Evolutionary conservation across 2,113 vertebrate species (phyloP).

Genomic region (Calidris pygmaea): DNA sequence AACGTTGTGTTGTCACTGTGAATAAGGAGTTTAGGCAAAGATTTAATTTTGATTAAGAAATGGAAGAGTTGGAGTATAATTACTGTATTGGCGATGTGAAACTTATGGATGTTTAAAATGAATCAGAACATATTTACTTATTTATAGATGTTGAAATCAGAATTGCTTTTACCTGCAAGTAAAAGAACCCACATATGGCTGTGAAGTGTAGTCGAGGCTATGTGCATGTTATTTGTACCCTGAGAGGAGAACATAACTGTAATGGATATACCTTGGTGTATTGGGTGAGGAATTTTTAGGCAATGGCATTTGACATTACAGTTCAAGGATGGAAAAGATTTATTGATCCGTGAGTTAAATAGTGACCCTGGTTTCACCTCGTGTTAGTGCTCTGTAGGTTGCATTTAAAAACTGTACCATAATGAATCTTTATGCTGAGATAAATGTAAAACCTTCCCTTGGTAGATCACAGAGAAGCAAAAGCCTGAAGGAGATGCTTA

Average conservation of each 20-base stretch:
- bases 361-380: conserved; percentile 39
- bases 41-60: conserved; percentile 39
- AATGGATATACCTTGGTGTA: not conserved
- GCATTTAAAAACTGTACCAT: not conserved
- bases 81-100: not conserved
- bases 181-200: not conserved
- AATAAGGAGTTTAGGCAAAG: conserved; percentile 12
- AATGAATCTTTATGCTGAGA: not conserved
- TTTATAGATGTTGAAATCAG: not conserved
- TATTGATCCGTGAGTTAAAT: conserved; percentile 55
- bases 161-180: not conserved
- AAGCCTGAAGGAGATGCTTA: not conserved
- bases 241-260: not conserved
- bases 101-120: not conserved
- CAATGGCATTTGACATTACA: conserved; percentile 34
- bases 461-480: not conserved
- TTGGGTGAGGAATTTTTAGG: not conserved
- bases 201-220: not conserved
- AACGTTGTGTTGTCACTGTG: conserved; percentile 10
- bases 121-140: conserved; percentile 1
- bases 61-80: not conserved
- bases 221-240: not conserved
- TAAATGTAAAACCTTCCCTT: not conserved
- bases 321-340: conserved; percentile 65
- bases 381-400: conserved; percentile 24